Evolutionary conservation across 2,797 vertebrate species (phyloP).

Genomic region (Philypnodon macrostomus): DNA sequence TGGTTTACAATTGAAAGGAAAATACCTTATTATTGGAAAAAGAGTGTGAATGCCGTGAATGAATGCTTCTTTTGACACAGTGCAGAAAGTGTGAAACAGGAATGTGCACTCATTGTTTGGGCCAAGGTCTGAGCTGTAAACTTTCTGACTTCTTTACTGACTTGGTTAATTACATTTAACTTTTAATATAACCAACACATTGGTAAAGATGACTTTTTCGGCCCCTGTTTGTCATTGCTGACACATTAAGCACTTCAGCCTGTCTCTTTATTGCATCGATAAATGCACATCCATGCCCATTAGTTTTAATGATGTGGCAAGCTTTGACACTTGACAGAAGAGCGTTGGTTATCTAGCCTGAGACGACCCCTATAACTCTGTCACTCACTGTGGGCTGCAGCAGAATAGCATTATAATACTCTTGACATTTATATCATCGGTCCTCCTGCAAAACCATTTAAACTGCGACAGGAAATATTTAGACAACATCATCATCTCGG

Average conservation of each 20-base stretch:
- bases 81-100: conserved; percentile 1
- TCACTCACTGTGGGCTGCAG: conserved; percentile 23
- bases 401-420: conserved; percentile 46
- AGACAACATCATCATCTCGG: conserved; percentile 64
- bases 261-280: conserved; percentile 7
- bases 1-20: no score
- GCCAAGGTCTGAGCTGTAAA: conserved; percentile 18
- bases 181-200: not conserved
- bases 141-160: conserved; percentile 13
- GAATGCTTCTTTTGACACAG: no score
- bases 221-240: conserved; percentile 15
- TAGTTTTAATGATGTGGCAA: conserved; percentile 33
- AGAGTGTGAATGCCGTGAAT: no score
- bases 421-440: conserved; percentile 57
- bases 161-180: conserved; percentile 13
- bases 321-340: conserved; percentile 25
- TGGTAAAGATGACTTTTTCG: not conserved
- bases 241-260: conserved; percentile 17
- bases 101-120: conserved; percentile 10
- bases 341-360: conserved; percentile 7
- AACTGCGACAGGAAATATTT: conserved; percentile 73
- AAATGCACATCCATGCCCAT: conserved; percentile 10
- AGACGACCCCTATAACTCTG: conserved; percentile 30
- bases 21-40: no score
- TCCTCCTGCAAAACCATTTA: conserved; percentile 68